Evolutionary conservation across 2,888 invertebrate species (phyloP), one percentile per base, ranked within the genome.

Genomic region (Pachymerium ferrugineum): DNA sequence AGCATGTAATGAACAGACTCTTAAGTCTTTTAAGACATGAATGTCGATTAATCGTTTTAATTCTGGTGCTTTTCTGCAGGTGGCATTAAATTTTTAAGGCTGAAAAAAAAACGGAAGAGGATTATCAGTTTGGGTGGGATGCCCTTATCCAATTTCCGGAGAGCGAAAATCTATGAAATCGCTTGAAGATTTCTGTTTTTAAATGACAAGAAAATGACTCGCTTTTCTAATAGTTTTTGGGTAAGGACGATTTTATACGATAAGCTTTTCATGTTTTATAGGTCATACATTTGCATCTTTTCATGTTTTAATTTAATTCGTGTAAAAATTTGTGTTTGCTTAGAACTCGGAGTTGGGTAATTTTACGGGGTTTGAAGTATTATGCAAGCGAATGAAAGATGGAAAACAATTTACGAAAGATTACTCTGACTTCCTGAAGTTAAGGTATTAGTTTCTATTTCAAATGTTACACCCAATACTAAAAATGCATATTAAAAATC

Each of bases 361-460:
- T 42, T 73, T 73, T 69, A 8, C 68, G 3, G 73, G 73, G 1
- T 73, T 73, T 38, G 73, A 73, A 28, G 69, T 73, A 2, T 28
- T 73, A 22, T 73, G 73, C 38, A 68, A 73, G 22, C 68, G 73
- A 22, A 68, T 73, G 68, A 68, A 69, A 35, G 69, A 73, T 73
- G 73, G 73, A 10, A 73, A 69, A 35, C 73, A 73, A 25, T 33
- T 73, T 68, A 69, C 69, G 1, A 73, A 73, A 38, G 73, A 73
- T 73, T 73, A 47, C 25, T 22, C 42, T 4, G 73, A 73, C 28
- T 73, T 73, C 35, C 29, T 73, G 10, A 73, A 73, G 35, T 28
- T 69, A 73, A 68, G 73, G 73, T 73, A 73, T 8, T 35, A 35
- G 16, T 54, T 54, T 10, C 12, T 28, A 16, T 28, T 62, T 8